Conservation (phyloP, 2,113 vertebrate genomes). For the Oophaga pumilio region DNA sequence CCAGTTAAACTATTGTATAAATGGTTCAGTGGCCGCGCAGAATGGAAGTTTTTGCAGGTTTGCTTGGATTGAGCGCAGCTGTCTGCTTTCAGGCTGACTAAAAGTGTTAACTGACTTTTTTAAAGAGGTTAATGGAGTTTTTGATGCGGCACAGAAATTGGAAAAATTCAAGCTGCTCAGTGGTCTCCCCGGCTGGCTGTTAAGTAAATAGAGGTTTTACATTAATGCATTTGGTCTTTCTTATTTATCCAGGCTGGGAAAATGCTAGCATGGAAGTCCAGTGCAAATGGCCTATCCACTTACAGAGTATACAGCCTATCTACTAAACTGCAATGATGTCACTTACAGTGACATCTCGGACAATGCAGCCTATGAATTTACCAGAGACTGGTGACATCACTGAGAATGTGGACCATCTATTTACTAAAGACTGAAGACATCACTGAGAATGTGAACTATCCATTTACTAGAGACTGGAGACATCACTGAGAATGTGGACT, state of each 20-base stretch:
- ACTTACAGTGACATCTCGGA: not conserved
- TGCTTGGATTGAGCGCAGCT: not conserved
- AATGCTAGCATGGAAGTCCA: not conserved
- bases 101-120: constrained; percentile 32
- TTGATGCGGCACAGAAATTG: constrained; percentile 20
- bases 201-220: constrained; percentile 22
- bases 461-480: too few species aligned
- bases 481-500: too few species aligned
- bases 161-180: constrained; percentile 25
- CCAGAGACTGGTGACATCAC: not conserved
- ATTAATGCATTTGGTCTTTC: not conserved
- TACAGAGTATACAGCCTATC: not conserved
- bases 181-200: constrained; percentile 4
- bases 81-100: constrained; percentile 28
- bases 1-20: not conserved
- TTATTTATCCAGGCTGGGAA: not conserved
- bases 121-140: constrained; percentile 43
- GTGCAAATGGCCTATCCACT: not conserved
- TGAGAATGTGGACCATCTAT: too few species aligned
- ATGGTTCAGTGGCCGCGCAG: not conserved
- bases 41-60: not conserved
- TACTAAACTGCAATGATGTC: not conserved
- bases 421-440: too few species aligned
- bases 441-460: too few species aligned
- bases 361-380: not conserved